Percentiles rank a stretch among this genome's conserved stretches.
These are phyloP conservation scores for Drosophila pseudoobscura DNA, from an alignment of 1,140 invertebrate species.

Conservation along the genomic window DNA sequence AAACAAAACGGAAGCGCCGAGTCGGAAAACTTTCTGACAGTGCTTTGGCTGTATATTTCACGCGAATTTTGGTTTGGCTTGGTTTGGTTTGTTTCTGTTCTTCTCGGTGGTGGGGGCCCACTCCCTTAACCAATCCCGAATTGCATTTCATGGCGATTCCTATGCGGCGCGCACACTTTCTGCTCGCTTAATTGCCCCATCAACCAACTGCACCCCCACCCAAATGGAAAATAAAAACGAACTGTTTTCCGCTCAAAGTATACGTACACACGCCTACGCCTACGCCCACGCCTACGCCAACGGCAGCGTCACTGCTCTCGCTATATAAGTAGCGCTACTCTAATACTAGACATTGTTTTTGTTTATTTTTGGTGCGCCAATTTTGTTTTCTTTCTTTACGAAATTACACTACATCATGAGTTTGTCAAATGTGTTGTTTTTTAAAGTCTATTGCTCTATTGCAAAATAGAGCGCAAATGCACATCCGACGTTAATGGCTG, in stretches of 20 bases:
- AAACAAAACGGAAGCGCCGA: conserved; percentile 46
- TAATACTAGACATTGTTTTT: conserved; percentile 58
- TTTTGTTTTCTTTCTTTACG: conserved; percentile 49
- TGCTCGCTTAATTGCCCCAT: conserved; percentile 54
- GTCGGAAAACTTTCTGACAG: conserved; percentile 66
- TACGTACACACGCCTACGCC: conserved; percentile 1
- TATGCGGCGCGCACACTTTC: conserved; percentile 39
- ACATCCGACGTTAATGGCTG: conserved; percentile 1
- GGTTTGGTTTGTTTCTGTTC: conserved; percentile 6
- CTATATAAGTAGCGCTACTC: conserved; percentile 56
- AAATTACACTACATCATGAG: conserved; percentile 76
- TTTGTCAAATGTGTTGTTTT: conserved; percentile 66
- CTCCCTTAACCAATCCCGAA: conserved; percentile 19
- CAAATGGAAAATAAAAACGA: conserved; percentile 38
- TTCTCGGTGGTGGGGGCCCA: background rate
- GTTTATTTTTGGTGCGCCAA: conserved; percentile 74
- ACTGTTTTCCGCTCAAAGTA: conserved; percentile 40
- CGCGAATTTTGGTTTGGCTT: conserved; percentile 39
- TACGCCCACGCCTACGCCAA: background rate
- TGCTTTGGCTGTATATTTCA: conserved; percentile 43
- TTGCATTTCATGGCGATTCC: conserved; percentile 38
- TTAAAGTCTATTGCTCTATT: conserved; percentile 11
- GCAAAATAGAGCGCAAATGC: conserved; percentile 1
- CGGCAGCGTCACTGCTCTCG: background rate
- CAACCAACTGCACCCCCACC: conserved; percentile 38